Evolutionary conservation across 2,113 vertebrate species (phyloP).

Genomic region (Forbesichthys papilliferus): DNA sequence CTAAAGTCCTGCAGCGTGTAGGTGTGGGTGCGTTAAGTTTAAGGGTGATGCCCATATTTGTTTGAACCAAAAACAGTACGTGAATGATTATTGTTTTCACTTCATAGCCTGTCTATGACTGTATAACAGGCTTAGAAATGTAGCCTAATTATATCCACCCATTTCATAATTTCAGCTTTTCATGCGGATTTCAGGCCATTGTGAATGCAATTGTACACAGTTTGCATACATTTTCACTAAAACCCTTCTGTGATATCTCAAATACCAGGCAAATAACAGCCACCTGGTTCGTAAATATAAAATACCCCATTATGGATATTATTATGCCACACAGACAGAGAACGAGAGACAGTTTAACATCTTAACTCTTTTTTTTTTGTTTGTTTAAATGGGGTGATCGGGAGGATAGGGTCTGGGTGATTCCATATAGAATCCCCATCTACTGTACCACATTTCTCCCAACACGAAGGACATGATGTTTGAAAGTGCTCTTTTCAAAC

Average conservation of each 20-base stretch:
- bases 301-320: constrained; percentile 2
- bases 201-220: not conserved
- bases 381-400: too few relatives aligned
- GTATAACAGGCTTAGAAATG: too few relatives aligned
- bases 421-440: not conserved
- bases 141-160: too few relatives aligned
- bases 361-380: too few relatives aligned
- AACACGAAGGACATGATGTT: not conserved
- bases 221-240: constrained; percentile 52
- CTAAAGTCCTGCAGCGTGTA: too few relatives aligned
- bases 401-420: too few relatives aligned
- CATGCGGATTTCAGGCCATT: not conserved
- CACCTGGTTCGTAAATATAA: constrained; percentile 35
- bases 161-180: too few relatives aligned
- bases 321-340: not conserved
- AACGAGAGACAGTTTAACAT: not conserved
- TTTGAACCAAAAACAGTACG: too few relatives aligned
- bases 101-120: too few relatives aligned
- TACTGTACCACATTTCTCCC: not conserved
- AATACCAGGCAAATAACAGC: constrained; percentile 6
- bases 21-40: too few relatives aligned
- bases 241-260: constrained; percentile 47
- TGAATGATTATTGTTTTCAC: too few relatives aligned
- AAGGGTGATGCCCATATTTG: too few relatives aligned
- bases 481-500: not conserved